phyloP scores from a whole-genome alignment of 2,888 invertebrate species.

The Ormyrus pomaceus region DNA sequence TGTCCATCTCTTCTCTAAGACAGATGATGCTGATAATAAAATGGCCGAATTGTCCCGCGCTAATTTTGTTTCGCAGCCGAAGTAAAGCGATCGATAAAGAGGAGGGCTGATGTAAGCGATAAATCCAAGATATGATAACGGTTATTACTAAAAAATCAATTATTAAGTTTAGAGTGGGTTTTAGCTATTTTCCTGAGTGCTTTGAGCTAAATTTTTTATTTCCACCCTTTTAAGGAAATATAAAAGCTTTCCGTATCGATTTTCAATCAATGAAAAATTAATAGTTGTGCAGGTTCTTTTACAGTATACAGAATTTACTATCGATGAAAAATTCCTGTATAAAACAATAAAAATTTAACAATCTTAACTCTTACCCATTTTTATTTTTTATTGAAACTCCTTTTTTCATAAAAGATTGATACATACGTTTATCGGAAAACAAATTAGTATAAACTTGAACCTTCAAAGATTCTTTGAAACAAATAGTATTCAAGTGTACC shows the following conservation, averaged over 20 bases:
- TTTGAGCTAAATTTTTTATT: conserved; percentile 12
- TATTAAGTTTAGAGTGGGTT: neutral
- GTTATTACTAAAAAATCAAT: conserved; percentile 6
- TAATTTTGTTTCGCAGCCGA: neutral
- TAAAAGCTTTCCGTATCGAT: conserved; percentile 11
- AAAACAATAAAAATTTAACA: too few relatives aligned
- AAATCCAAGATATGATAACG: too few relatives aligned
- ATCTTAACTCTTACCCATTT: too few relatives aligned
- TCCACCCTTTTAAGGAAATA: neutral
- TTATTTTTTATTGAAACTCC: too few relatives aligned
- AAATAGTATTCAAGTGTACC: too few relatives aligned
- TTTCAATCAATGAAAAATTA: conserved; percentile 12
- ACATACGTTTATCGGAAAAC: too few relatives aligned
- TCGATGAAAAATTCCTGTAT: neutral
- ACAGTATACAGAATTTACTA: neutral
- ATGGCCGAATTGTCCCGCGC: neutral
- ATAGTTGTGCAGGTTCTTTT: conserved; percentile 11
- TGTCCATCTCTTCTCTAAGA: neutral
- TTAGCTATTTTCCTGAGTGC: conserved; percentile 1
- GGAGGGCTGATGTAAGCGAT: too few relatives aligned
- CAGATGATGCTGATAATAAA: neutral
- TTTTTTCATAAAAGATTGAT: too few relatives aligned
- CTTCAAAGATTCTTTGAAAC: too few relatives aligned
- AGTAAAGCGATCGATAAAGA: neutral
- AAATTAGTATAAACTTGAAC: too few relatives aligned